phyloP scores from a whole-genome alignment of 1,140 invertebrate species.

The Drosophila sp. region DNA sequence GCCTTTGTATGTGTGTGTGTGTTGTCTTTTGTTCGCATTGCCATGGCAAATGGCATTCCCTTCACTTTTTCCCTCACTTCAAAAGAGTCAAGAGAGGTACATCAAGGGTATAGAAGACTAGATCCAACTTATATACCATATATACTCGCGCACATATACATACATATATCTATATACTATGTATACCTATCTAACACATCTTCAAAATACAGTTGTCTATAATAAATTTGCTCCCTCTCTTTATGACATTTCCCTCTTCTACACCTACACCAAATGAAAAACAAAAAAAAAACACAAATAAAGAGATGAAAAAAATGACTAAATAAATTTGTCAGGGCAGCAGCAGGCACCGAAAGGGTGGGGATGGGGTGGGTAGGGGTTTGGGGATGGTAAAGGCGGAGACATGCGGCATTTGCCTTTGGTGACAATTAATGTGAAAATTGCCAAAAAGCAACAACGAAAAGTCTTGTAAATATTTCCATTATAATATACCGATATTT shows the following conservation, averaged over 20 bases:
- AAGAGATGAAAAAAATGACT: conserved; percentile 23
- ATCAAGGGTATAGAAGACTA: conserved; percentile 9
- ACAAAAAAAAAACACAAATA: conserved; percentile 1
- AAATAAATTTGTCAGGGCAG: conserved; percentile 10
- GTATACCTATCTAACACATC: conserved; percentile 28
- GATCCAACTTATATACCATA: conserved; percentile 7
- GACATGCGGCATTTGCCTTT: conserved; percentile 11
- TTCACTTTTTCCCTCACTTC: conserved; percentile 21
- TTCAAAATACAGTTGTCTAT: conserved; percentile 69
- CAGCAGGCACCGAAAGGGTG: conserved; percentile 13
- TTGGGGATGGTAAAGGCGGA: background rate
- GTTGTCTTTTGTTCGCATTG: conserved; percentile 37
- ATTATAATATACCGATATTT: conserved; percentile 28
- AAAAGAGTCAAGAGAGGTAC: conserved; percentile 12
- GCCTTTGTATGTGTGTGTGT: conserved; percentile 26
- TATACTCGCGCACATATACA: background rate
- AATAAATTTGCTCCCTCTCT: conserved; percentile 56
- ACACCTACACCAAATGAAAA: conserved; percentile 9
- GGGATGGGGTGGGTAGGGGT: background rate
- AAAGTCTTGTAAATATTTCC: conserved; percentile 44
- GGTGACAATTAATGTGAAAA: conserved; percentile 33
- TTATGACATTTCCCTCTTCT: conserved; percentile 35
- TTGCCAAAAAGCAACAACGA: conserved; percentile 31
- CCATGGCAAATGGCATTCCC: conserved; percentile 59
- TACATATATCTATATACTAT: background rate